These are phyloP conservation scores for Hoplodrina ambigua DNA, from an alignment of 2,888 invertebrate species.

Conservation along the genomic window DNA sequence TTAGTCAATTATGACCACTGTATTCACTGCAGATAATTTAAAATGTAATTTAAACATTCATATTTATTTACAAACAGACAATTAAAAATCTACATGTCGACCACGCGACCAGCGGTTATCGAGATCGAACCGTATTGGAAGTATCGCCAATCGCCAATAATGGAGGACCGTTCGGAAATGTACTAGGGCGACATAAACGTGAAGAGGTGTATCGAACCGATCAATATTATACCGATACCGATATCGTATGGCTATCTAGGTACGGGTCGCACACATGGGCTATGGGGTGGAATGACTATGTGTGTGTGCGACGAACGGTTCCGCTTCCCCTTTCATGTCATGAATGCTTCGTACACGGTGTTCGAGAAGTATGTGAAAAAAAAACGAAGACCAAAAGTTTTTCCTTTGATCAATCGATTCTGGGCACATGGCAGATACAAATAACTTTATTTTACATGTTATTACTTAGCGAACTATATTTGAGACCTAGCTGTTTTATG, in stretches of 20 bases:
- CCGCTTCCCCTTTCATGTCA: constrained; percentile 36
- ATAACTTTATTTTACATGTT: no score
- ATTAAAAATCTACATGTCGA: background rate
- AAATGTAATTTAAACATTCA: no score
- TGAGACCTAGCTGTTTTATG: no score
- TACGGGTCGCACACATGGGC: constrained; percentile 51
- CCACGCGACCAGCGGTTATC: background rate
- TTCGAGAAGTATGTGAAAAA: background rate
- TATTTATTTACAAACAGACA: background rate
- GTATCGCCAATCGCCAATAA: constrained; percentile 88
- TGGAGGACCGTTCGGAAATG: constrained; percentile 86
- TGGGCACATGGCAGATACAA: no score
- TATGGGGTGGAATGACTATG: constrained; percentile 36
- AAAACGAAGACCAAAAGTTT: background rate
- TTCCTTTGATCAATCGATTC: background rate
- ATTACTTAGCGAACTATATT: no score
- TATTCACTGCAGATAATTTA: no score
- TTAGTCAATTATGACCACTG: no score
- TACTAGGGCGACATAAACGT: constrained; percentile 78
- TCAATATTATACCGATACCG: constrained; percentile 77
- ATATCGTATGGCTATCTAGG: constrained; percentile 64
- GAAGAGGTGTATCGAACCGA: constrained; percentile 82
- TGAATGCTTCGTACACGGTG: constrained; percentile 26
- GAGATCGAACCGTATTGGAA: constrained; percentile 67
- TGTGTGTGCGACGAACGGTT: constrained; percentile 18